Evolutionary conservation across 2,888 invertebrate species (phyloP).

Genomic region (Brachypalpus laphriformis): DNA sequence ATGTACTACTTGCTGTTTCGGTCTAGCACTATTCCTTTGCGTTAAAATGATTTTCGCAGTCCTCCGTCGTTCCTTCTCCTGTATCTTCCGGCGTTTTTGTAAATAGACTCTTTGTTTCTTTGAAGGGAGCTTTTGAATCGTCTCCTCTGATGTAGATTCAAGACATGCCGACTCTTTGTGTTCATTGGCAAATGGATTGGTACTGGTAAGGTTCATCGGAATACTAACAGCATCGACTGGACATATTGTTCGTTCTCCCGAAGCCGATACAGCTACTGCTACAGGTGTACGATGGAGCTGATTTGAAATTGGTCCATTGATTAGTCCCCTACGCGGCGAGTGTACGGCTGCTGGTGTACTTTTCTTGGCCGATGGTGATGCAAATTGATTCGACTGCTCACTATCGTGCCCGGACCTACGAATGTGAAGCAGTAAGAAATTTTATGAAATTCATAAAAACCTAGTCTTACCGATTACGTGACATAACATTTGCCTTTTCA

Average conservation of each 20-base stretch:
- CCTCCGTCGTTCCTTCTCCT: background rate
- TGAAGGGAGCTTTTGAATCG: background rate
- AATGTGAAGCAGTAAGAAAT: background rate
- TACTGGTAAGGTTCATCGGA: background rate
- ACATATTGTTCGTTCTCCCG: slow-evolving; percentile 39
- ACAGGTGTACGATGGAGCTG: slow-evolving; percentile 22
- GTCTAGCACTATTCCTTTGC: background rate
- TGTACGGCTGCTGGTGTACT: slow-evolving; percentile 1
- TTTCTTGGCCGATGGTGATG: background rate
- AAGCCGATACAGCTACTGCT: slow-evolving; percentile 13
- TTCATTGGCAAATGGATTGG: slow-evolving; percentile 36
- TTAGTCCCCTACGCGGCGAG: slow-evolving; percentile 2
- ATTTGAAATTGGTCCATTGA: background rate
- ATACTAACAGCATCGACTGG: background rate
- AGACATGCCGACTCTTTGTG: background rate
- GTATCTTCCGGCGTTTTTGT: slow-evolving; percentile 1
- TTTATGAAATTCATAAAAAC: background rate
- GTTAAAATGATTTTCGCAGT: slow-evolving; percentile 10
- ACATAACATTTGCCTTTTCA: slow-evolving; percentile 10
- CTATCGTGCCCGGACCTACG: background rate
- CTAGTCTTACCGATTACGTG: slow-evolving; percentile 23
- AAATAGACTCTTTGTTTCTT: background rate
- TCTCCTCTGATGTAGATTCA: background rate
- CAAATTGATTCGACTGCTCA: background rate
- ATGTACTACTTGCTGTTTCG: background rate